Conservation (phyloP, 2,888 invertebrate species). For the Monochamus alternatus region DNA sequence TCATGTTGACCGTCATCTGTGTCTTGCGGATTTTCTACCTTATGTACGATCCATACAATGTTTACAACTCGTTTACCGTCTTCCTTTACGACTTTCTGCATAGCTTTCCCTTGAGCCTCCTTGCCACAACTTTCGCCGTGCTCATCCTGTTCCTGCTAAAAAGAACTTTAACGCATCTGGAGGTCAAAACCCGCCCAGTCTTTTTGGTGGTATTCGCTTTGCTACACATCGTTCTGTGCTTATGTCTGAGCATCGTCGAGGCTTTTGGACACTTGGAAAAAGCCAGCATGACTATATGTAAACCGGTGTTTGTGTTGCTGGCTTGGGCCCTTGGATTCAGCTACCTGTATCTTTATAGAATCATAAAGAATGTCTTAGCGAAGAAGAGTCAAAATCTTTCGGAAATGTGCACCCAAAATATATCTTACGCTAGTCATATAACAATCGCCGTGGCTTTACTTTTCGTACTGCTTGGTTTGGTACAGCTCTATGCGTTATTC, state of each 20-base stretch:
- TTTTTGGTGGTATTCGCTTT: constrained; percentile 86
- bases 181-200: constrained; percentile 80
- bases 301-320: constrained; percentile 89
- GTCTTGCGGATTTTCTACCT: constrained; percentile 88
- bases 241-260: constrained; percentile 87
- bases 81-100: constrained; percentile 87
- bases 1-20: constrained; percentile 87
- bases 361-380: constrained; percentile 81
- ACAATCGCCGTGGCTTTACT: constrained; percentile 90
- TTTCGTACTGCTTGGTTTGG: constrained; percentile 86
- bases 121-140: constrained; percentile 92
- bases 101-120: constrained; percentile 88
- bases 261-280: constrained; percentile 70
- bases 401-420: constrained; percentile 83
- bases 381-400: constrained; percentile 86
- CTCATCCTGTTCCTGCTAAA: constrained; percentile 89
- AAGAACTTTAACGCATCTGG: constrained; percentile 82
- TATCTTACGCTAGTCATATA: constrained; percentile 91
- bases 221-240: constrained; percentile 85
- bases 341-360: constrained; percentile 88
- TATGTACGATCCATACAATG: constrained; percentile 93
- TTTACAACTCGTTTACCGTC: constrained; percentile 84
- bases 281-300: constrained; percentile 80
- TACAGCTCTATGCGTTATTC: constrained; percentile 88
- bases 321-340: constrained; percentile 88